Base-by-base conservation (phyloP, 2,797 vertebrate species). In the Rhynchotus rufescens region DNA sequence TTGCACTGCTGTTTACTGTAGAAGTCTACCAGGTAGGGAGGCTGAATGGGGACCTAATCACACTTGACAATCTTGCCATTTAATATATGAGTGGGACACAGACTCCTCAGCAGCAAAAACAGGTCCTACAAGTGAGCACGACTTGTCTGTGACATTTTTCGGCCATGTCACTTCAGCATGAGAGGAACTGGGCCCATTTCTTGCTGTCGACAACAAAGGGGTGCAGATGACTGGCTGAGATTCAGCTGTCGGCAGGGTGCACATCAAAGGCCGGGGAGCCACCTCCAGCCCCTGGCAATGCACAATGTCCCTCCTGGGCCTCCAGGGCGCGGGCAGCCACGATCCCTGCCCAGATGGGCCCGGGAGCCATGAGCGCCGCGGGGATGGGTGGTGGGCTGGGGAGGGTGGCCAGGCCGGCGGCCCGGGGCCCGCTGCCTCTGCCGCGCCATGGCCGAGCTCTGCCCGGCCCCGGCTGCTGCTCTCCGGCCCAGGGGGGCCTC, bases 21-120 rank as follows among this genome's bases (percentile, higher is more conserved):
- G 83, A 72, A 80, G 64, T 49, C n/a, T 49, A 23, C 36, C 10
- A 8, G 25, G 4, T 7, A 5, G 30, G 21, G 28, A 19, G 6
- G 52, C 17, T 49, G 47, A 73, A 56, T 0, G 1, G 74, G 23
- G 14, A 25, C 44, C 51, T 40, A 30, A 38, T 23, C 57, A 52
- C 36, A 25, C 36, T 19, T 2, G 15, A 36, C 2, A 1, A 28
- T 51, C 57, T 25, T 3, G 0, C 22, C 42, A 64, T 38, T 30
- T 34, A 40, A 26, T 2, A 30, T 22, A 38, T 3, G 0, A 52
- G 44, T 0, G 3, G 38, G 64, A n/a, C 1, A 2, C 45, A 67
- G 45, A 34, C n/a, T 26, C 45, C 65, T 49, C 45, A 49, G 32
- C 65, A 49, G n/a, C 42, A 52, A 65, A 44, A 64, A 30, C 69